Conservation (phyloP, 2,797 vertebrate genomes). For the Sciurus vulgaris region DNA sequence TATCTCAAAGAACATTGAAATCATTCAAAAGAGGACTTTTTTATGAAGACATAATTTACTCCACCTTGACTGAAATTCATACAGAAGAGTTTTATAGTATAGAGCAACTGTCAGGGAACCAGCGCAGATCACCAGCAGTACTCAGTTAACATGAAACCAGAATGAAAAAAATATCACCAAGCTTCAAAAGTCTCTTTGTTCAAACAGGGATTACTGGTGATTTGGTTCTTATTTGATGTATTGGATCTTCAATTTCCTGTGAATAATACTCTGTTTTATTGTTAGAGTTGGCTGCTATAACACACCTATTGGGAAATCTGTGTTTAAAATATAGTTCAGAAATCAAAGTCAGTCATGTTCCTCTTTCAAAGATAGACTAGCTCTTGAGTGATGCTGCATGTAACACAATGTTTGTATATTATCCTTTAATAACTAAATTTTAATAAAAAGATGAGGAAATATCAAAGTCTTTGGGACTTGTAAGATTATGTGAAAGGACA, state of each 20-base stretch:
- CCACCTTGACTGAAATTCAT: background rate
- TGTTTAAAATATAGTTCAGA: background rate
- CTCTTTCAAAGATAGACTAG: background rate
- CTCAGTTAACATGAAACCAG: slow-evolving; percentile 8
- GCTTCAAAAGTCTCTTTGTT: background rate
- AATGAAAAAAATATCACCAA: background rate
- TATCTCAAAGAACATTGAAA: background rate
- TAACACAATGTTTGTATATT: background rate
- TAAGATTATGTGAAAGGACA: background rate
- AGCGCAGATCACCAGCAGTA: background rate
- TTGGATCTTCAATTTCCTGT: background rate
- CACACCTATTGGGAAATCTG: background rate
- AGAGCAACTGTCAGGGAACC: background rate
- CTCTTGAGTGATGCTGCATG: background rate
- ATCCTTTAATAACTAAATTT: background rate
- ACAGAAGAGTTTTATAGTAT: rapidly evolving
- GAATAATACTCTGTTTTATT: background rate
- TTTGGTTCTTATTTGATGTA: background rate
- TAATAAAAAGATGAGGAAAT: background rate
- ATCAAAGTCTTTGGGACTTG: background rate
- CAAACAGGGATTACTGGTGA: background rate
- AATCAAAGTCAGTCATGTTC: background rate
- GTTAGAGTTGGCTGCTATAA: background rate
- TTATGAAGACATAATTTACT: background rate
- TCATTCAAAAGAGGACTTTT: background rate